Percentiles rank a stretch among this genome's conserved stretches.
Evolutionary conservation across 1,140 invertebrate species (phyloP).

Genomic region (Xylocopa sonorina): DNA sequence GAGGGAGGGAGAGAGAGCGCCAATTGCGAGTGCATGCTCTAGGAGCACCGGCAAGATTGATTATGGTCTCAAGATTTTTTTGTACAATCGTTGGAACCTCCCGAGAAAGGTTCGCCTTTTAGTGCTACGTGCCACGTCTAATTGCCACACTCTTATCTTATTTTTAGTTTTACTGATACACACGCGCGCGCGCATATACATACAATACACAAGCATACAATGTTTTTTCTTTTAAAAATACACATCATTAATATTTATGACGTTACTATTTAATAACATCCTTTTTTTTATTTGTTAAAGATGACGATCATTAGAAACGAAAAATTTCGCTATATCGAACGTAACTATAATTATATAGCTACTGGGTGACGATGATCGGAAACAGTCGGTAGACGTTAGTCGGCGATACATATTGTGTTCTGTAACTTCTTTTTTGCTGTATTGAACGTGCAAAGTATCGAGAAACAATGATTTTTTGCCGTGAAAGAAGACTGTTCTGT

Average conservation of each 20-base stretch:
- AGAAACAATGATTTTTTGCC: not conserved
- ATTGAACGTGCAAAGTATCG: not conserved
- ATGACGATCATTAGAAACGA: not conserved
- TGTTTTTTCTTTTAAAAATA: constrained; percentile 8
- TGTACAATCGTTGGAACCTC: not conserved
- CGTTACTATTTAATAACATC: not conserved
- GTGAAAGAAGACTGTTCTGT: constrained; percentile 25
- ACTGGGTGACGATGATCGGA: not conserved
- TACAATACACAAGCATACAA: not conserved
- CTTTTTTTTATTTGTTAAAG: not conserved
- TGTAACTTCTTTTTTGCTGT: constrained; percentile 2
- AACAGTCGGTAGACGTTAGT: constrained; percentile 17
- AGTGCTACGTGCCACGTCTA: not conserved
- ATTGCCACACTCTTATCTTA: constrained; percentile 5
- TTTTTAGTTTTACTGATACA: constrained; percentile 46
- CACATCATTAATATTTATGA: constrained; percentile 14
- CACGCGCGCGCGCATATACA: constrained; percentile 11
- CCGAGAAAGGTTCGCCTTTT: constrained; percentile 3
- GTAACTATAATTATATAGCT: not conserved
- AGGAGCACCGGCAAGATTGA: constrained; percentile 60
- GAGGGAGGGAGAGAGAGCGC: constrained; percentile 34
- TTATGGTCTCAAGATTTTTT: constrained; percentile 8
- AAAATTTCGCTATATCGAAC: not conserved
- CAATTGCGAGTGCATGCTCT: constrained; percentile 41
- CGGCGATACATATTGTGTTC: not conserved